phyloP scores from a whole-genome alignment of 1,140 invertebrate species.

The Ooceraea biroi region DNA sequence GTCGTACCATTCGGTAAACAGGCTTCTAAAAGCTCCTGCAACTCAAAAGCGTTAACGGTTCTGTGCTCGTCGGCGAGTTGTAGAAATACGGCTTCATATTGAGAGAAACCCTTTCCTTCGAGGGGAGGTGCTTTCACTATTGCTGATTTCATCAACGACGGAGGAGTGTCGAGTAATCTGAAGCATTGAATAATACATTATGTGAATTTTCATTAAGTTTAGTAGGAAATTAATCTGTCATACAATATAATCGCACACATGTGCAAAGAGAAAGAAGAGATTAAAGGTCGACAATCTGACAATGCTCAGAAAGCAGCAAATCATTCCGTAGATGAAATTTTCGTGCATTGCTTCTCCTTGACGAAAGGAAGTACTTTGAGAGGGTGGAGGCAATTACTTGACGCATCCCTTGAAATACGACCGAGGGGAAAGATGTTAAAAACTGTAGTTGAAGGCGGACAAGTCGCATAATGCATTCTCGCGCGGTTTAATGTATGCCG shows the following conservation, averaged over 20 bases:
- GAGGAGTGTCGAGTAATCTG: conserved; percentile 91
- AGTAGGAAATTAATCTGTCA: neutral
- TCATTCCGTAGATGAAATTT: neutral
- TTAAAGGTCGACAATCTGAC: neutral
- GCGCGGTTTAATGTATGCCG: conserved; percentile 27
- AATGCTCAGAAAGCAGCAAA: neutral
- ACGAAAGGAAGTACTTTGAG: neutral
- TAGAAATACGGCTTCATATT: conserved; percentile 96
- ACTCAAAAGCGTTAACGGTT: conserved; percentile 96
- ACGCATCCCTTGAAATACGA: conserved; percentile 27
- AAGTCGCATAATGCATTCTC: conserved; percentile 10
- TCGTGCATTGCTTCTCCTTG: neutral
- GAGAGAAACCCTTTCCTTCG: conserved; percentile 92
- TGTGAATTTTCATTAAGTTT: conserved; percentile 8
- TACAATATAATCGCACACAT: neutral
- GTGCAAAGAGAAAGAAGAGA: neutral
- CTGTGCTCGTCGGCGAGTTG: conserved; percentile 95
- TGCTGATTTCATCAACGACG: conserved; percentile 90
- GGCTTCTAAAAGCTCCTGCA: conserved; percentile 96
- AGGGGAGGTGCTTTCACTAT: conserved; percentile 91
- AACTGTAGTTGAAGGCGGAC: conserved; percentile 6
- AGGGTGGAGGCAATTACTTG: neutral
- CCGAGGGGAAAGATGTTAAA: conserved; percentile 17
- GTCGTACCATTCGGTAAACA: conserved; percentile 94
- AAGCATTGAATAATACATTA: neutral